Evolutionary conservation across 2,888 invertebrate species (phyloP).

Genomic region (Parnassius smintheus): DNA sequence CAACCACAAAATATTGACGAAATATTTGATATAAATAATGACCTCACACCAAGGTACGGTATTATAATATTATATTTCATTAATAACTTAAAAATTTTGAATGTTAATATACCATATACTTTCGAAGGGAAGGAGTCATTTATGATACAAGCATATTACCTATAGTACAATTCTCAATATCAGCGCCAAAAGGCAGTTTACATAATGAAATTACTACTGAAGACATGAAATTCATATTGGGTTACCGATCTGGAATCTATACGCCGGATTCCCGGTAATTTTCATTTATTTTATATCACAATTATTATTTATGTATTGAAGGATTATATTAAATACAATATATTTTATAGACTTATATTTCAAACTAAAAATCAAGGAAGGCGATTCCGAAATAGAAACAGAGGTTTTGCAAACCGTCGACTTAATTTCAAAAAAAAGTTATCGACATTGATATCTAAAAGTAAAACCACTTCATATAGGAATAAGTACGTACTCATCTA

Average conservation of each 20-base stretch:
- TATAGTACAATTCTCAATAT: conserved; percentile 54
- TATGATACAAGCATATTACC: conserved; percentile 58
- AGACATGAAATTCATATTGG: conserved; percentile 7
- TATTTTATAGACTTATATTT: conserved; percentile 41
- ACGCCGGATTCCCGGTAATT: conserved; percentile 47
- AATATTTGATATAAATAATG: conserved; percentile 50
- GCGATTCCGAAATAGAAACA: conserved; percentile 33
- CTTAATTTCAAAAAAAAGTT: conserved; percentile 42
- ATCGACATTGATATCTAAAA: conserved; percentile 8
- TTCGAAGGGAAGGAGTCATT: conserved; percentile 35
- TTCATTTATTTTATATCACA: background rate
- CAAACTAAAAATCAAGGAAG: conserved; percentile 32
- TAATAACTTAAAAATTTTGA: too few relatives aligned
- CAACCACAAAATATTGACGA: conserved; percentile 37
- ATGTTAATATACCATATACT: background rate
- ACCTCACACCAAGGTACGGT: conserved; percentile 56
- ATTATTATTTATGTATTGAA: background rate
- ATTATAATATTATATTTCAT: background rate
- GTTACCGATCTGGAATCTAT: conserved; percentile 7
- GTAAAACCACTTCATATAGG: conserved; percentile 2
- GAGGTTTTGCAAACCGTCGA: conserved; percentile 37
- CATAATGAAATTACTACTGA: conserved; percentile 2
- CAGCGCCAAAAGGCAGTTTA: conserved; percentile 20
- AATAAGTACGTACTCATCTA: conserved; percentile 13
- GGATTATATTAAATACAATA: background rate